Conservation (phyloP, 2,113 vertebrate species). For the Brachionichthys hirsutus region DNA sequence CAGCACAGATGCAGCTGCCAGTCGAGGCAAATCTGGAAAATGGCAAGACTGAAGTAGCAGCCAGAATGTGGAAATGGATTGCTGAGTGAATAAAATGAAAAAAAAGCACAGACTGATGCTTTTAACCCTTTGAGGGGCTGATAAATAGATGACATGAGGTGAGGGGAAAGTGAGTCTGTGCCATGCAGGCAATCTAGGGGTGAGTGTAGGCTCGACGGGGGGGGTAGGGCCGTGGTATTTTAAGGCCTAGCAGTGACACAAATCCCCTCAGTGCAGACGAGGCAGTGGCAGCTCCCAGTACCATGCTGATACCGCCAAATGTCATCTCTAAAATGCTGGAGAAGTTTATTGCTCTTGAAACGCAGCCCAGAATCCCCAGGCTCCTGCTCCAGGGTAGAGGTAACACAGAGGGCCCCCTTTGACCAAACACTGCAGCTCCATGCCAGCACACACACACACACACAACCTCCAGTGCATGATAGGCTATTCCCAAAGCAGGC, state of each 20-base stretch:
- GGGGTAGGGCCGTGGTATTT: conserved; percentile 61
- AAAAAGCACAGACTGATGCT: background rate
- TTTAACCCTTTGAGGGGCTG: conserved; percentile 2
- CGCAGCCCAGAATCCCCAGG: conserved; percentile 73
- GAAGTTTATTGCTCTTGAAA: conserved; percentile 81
- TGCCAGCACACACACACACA: conserved; percentile 52
- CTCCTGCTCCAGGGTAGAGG: conserved; percentile 63
- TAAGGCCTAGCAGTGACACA: conserved; percentile 70
- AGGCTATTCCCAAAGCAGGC: conserved; percentile 51
- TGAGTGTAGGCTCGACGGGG: conserved; percentile 46
- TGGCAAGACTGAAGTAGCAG: conserved; percentile 12
- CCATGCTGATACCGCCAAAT: conserved; percentile 79
- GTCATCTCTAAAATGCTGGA: conserved; percentile 75
- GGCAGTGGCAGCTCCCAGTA: conserved; percentile 69
- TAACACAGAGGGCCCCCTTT: conserved; percentile 60
- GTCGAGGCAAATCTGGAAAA: conserved; percentile 14
- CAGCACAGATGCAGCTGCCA: conserved; percentile 28
- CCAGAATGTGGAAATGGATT: conserved; percentile 6
- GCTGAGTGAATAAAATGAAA: conserved; percentile 16
- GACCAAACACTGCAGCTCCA: conserved; percentile 59
- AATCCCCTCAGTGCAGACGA: conserved; percentile 66
- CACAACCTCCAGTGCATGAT: conserved; percentile 43
- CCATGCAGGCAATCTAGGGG: conserved; percentile 50
- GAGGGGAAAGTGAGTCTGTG: conserved; percentile 34
- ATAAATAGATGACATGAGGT: conserved; percentile 13